A percentile compares a stretch with the other conserved stretches of the same genome.
phyloP scores from a whole-genome alignment of 1,140 invertebrate species.

The Ladona fulva region DNA sequence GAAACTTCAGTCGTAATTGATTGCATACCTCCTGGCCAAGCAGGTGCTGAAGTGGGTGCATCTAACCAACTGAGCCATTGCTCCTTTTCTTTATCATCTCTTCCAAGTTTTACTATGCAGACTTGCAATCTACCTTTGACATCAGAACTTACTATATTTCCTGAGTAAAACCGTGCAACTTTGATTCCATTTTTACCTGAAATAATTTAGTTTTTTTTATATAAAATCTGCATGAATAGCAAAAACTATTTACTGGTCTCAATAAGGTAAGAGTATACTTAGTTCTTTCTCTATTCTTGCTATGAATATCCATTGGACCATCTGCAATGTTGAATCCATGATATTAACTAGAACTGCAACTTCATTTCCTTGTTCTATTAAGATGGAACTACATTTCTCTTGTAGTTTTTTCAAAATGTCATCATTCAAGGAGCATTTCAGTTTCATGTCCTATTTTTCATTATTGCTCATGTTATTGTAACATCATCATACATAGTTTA shows the following conservation, averaged over 20 bases:
- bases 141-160: conserved; percentile 67
- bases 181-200: conserved; percentile 42
- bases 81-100: conserved; percentile 30
- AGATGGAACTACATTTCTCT: no score
- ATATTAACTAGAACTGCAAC: conserved; percentile 70
- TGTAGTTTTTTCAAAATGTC: no score
- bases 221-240: conserved; percentile 5
- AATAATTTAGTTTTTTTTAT: not conserved
- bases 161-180: conserved; percentile 55
- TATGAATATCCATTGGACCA: conserved; percentile 69
- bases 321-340: conserved; percentile 61
- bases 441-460: no score
- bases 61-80: conserved; percentile 48
- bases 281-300: conserved; percentile 55
- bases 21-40: conserved; percentile 44
- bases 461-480: no score
- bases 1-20: no score
- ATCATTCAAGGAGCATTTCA: no score
- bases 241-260: not conserved
- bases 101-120: conserved; percentile 51
- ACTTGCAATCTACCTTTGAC: conserved; percentile 74
- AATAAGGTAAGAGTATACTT: conserved; percentile 33
- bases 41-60: conserved; percentile 44
- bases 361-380: conserved; percentile 34
- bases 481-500: no score